Evolutionary conservation across 2,113 vertebrate species (phyloP).

Genomic region (Pelmatolapia mariae): DNA sequence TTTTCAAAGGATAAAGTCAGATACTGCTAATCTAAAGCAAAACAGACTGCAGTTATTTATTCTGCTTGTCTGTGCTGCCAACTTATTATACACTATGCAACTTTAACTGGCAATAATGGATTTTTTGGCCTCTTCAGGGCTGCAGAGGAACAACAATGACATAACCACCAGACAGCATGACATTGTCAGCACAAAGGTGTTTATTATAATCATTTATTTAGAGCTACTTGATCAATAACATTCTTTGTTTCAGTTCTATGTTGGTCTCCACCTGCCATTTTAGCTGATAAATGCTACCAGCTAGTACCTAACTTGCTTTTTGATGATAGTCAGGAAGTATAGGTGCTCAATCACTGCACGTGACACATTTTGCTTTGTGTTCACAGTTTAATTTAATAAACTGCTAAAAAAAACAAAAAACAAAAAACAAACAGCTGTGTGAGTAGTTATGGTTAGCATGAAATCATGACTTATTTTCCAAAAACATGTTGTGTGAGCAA

Average conservation of each 20-base stretch:
- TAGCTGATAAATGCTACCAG: background rate
- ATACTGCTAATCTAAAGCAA: background rate
- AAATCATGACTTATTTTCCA: background rate
- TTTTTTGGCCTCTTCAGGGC: background rate
- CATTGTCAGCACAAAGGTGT: background rate
- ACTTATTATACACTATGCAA: background rate
- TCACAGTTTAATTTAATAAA: background rate
- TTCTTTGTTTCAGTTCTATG: background rate
- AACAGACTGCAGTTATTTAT: background rate
- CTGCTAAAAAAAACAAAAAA: background rate
- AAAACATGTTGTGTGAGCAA: background rate
- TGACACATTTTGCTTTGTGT: background rate
- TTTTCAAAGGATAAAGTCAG: background rate
- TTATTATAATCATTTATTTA: background rate
- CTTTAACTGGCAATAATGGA: background rate
- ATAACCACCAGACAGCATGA: background rate
- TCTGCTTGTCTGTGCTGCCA: background rate
- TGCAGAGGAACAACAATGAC: background rate
- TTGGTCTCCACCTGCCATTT: background rate
- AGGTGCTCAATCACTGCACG: background rate
- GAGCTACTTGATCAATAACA: background rate
- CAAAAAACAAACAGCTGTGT: background rate
- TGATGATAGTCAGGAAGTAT: background rate
- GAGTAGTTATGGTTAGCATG: background rate
- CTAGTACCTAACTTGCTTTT: background rate